Base-by-base conservation (phyloP, 2,888 invertebrate species). In the Phortica magna region DNA sequence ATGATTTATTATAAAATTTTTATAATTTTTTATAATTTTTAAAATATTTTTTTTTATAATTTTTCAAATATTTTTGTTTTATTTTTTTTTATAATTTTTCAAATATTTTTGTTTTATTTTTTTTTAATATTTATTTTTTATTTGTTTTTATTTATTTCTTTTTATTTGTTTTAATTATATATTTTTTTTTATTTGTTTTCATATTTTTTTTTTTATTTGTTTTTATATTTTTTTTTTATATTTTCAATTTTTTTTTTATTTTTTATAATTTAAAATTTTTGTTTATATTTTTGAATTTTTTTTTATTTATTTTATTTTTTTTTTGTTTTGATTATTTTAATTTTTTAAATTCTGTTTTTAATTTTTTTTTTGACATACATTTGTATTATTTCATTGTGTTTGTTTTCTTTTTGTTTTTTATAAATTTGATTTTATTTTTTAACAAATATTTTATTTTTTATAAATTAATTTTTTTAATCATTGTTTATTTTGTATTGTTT, bases 301-400 rank as follows among this genome's bases (percentile, higher is more conserved):
- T n/a, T n/a, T n/a, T n/a, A n/a, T n/a, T n/a, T n/a, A n/a, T n/a
- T n/a, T n/a, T n/a, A n/a, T n/a, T n/a, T n/a, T n/a, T n/a, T 72
- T 75, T 79, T 73, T 65, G n/a, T 74, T 75, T 55, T 53, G 14
- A 41, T 22, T 48, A 17, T 74, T n/a, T n/a, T n/a, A n/a, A n/a
- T n/a, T n/a, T n/a, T n/a, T n/a, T n/a, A n/a, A n/a, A n/a, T n/a
- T n/a, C n/a, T n/a, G n/a, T n/a, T n/a, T n/a, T n/a, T n/a, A n/a
- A n/a, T n/a, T n/a, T n/a, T n/a, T n/a, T n/a, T n/a, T n/a, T n/a
- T n/a, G n/a, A n/a, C n/a, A n/a, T n/a, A n/a, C n/a, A n/a, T n/a
- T n/a, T n/a, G n/a, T n/a, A n/a, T n/a, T n/a, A n/a, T n/a, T n/a
- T n/a, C n/a, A n/a, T n/a, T n/a, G n/a, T n/a, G n/a, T 1, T 55